These are phyloP conservation scores for Macrosoma leucophasiata DNA, from an alignment of 2,888 invertebrate genomes.

Conservation along the genomic window DNA sequence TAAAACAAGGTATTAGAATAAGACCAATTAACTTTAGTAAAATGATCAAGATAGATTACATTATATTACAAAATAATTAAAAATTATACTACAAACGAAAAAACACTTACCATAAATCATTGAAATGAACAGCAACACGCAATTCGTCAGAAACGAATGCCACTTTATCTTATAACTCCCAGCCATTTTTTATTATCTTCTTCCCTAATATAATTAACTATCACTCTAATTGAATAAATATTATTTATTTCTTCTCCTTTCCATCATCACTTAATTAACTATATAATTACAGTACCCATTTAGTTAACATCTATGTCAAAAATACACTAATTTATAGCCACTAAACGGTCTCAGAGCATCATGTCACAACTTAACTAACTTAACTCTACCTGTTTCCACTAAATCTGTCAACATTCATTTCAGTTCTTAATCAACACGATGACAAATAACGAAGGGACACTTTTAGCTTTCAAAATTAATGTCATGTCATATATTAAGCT, in stretches of 20 bases:
- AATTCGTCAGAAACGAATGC: conserved; percentile 62
- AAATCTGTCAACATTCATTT: conserved; percentile 61
- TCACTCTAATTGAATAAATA: conserved; percentile 28
- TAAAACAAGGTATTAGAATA: no score
- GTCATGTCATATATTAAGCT: conserved; percentile 52
- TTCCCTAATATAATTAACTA: conserved; percentile 28
- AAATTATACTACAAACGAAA: no score
- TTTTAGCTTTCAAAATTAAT: conserved; percentile 49
- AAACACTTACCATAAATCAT: conserved; percentile 65
- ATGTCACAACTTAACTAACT: conserved; percentile 48
- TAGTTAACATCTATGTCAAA: conserved; percentile 26
- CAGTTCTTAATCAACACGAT: conserved; percentile 56
- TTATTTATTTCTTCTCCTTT: conserved; percentile 45
- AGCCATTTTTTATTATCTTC: conserved; percentile 47
- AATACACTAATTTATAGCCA: conserved; percentile 33
- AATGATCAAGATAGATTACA: no score
- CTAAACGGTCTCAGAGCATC: conserved; percentile 38
- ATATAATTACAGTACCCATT: conserved; percentile 27
- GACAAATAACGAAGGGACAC: conserved; percentile 65
- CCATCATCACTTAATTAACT: conserved; percentile 50
- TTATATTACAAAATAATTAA: no score
- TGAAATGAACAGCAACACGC: conserved; percentile 54
- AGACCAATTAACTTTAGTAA: no score
- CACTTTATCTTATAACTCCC: conserved; percentile 52
- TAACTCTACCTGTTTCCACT: conserved; percentile 44